Conservation (phyloP, 2,888 invertebrate genomes). For the Laspeyria flexula region DNA sequence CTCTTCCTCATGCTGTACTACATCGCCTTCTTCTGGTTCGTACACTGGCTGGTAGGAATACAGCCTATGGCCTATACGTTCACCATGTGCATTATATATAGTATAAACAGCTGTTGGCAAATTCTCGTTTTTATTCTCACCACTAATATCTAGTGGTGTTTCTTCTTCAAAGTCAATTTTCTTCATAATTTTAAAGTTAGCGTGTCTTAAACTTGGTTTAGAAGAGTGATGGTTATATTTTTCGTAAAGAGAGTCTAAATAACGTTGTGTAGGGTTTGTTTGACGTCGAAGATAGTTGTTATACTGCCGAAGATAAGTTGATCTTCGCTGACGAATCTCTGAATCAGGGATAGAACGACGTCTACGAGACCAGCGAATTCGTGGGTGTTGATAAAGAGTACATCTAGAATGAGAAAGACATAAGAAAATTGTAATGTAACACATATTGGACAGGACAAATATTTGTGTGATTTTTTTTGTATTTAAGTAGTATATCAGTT, state of each 20-base stretch:
- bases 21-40: constrained; percentile 75
- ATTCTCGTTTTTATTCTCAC: constrained; percentile 61
- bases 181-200: constrained; percentile 80
- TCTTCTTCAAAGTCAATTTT: constrained; percentile 75
- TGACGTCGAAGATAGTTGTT: constrained; percentile 68
- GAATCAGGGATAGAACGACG: constrained; percentile 84
- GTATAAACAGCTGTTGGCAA: constrained; percentile 79
- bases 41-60: constrained; percentile 82
- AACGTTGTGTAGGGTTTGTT: constrained; percentile 60
- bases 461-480: too few species aligned
- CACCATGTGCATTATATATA: constrained; percentile 79
- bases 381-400: constrained; percentile 93
- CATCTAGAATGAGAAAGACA: too few species aligned
- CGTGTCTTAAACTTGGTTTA: constrained; percentile 78
- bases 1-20: constrained; percentile 60
- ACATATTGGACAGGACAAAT: too few species aligned
- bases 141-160: constrained; percentile 53
- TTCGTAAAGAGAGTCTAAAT: constrained; percentile 71
- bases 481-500: too few species aligned
- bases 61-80: constrained; percentile 78
- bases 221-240: constrained; percentile 75
- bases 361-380: constrained; percentile 92
- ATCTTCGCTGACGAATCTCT: constrained; percentile 71
- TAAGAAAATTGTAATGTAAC: too few species aligned
- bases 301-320: constrained; percentile 75